Conservation (phyloP, 2,113 vertebrate genomes). For the Motacilla tschutschensis region DNA sequence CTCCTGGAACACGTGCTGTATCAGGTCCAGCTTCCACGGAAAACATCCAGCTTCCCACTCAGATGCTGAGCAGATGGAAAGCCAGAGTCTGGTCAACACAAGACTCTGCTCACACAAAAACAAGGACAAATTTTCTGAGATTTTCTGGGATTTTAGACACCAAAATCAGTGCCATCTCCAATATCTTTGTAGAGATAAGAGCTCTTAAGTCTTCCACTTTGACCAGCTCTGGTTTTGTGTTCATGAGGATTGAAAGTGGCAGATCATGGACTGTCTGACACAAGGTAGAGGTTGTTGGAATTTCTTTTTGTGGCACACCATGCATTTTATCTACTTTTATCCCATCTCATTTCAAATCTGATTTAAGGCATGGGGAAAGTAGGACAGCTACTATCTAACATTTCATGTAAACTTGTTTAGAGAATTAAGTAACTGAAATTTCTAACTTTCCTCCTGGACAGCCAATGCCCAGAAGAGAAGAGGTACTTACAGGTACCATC, state of each 20-base stretch:
- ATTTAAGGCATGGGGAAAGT: background rate
- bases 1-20: background rate
- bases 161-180: background rate
- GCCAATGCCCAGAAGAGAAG: background rate
- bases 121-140: background rate
- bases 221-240: background rate
- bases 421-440: background rate
- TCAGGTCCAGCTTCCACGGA: background rate
- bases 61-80: background rate
- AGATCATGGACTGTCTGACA: background rate
- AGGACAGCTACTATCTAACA: background rate
- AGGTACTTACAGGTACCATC: background rate
- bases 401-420: background rate
- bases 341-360: background rate
- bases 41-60: background rate
- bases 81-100: background rate
- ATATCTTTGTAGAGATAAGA: background rate
- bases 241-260: background rate
- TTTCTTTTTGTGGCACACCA: background rate
- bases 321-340: background rate
- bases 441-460: background rate
- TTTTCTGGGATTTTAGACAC: background rate
- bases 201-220: background rate
- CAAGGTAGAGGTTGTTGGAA: background rate
- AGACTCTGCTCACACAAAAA: background rate